Evolutionary conservation across 2,113 vertebrate genomes (phyloP).

Genomic region (Condylura cristata): DNA sequence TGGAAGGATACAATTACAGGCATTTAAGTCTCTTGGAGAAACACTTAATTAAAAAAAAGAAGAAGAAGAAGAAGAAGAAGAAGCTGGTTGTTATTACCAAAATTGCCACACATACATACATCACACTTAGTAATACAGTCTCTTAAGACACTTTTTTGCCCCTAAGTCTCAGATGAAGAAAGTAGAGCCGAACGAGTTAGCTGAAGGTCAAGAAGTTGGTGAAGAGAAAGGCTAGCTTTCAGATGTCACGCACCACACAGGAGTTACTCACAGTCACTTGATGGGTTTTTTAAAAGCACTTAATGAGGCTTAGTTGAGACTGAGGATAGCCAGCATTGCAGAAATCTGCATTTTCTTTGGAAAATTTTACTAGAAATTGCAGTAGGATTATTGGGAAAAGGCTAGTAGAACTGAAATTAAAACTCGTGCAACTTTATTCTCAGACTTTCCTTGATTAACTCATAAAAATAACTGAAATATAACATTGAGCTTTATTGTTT

Average conservation of each 20-base stretch:
- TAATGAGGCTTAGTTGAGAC: not conserved
- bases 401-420: not conserved
- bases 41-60: not conserved
- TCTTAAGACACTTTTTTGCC: not conserved
- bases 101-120: not conserved
- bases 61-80: not conserved
- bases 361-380: not conserved
- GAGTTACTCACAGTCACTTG: not conserved
- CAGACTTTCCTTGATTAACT: not conserved
- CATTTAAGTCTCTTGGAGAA: slow-evolving; percentile 30
- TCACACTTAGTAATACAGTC: not conserved
- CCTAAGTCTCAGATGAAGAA: not conserved
- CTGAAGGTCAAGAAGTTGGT: not conserved
- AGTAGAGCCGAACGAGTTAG: not conserved
- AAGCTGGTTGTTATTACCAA: not conserved
- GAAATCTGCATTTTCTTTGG: not conserved
- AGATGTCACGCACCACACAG: not conserved
- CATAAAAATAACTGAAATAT: not conserved
- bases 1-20: not conserved
- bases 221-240: not conserved
- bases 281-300: not conserved
- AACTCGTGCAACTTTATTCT: not conserved
- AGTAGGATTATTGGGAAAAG: not conserved
- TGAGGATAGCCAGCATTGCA: not conserved
- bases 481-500: not conserved